phyloP scores from a whole-genome alignment of 2,888 invertebrate genomes.

The Hypercompe scribonia region DNA sequence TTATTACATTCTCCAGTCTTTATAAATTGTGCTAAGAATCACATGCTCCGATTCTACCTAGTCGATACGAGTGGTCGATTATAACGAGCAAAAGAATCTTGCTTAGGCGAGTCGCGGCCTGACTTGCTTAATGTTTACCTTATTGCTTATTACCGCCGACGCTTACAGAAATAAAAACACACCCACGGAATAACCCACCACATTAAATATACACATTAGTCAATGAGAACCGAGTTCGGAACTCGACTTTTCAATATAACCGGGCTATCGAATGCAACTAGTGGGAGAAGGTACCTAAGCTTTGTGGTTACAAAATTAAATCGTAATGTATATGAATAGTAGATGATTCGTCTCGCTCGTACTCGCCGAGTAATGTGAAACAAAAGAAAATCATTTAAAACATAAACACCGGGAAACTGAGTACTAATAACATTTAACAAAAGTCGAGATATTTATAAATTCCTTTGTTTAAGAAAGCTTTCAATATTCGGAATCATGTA shows the following conservation, averaged over 20 bases:
- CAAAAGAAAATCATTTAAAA: slow-evolving; percentile 47
- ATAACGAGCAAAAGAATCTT: slow-evolving; percentile 54
- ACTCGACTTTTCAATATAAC: slow-evolving; percentile 63
- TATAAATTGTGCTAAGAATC: not conserved
- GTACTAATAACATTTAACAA: slow-evolving; percentile 49
- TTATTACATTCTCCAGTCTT: not conserved
- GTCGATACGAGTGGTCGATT: slow-evolving; percentile 27
- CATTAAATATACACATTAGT: slow-evolving; percentile 58
- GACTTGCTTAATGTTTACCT: slow-evolving; percentile 79
- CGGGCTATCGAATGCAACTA: slow-evolving; percentile 61
- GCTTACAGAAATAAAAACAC: slow-evolving; percentile 76
- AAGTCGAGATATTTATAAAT: slow-evolving; percentile 49
- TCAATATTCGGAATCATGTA: slow-evolving; percentile 27
- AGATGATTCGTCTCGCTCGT: slow-evolving; percentile 50
- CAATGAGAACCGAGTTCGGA: slow-evolving; percentile 48
- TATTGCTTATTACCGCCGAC: slow-evolving; percentile 80
- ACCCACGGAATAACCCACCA: slow-evolving; percentile 65
- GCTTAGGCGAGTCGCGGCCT: slow-evolving; percentile 66
- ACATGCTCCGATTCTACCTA: not conserved
- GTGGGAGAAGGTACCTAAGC: slow-evolving; percentile 59
- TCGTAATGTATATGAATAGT: slow-evolving; percentile 67
- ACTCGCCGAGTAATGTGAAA: slow-evolving; percentile 40
- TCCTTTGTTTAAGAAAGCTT: slow-evolving; percentile 47
- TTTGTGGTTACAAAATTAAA: slow-evolving; percentile 56
- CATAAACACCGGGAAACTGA: slow-evolving; percentile 47